These are phyloP conservation scores for Zapus hudsonius DNA, from an alignment of 2,113 vertebrate genomes.

Conservation along the genomic window DNA sequence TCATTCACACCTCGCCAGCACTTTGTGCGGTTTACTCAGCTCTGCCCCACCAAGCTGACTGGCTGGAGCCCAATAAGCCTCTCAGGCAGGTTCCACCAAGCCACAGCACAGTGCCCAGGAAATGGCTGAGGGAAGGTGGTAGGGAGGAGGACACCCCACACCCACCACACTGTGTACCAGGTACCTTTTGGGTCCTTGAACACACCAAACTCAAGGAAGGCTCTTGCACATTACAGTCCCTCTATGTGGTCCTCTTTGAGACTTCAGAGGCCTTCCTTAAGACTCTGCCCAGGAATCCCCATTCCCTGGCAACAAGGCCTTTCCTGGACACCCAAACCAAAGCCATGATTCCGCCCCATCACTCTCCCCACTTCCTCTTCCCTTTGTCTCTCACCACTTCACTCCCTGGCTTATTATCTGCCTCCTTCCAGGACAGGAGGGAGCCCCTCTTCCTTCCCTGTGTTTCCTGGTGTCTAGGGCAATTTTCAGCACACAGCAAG, in stretches of 20 bases:
- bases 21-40: slow-evolving; percentile 49
- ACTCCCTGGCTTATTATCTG: not conserved
- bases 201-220: not conserved
- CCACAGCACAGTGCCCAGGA: not conserved
- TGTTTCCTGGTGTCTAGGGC: not conserved
- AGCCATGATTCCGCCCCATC: not conserved
- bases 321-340: not conserved
- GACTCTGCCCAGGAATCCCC: not conserved
- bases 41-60: not conserved
- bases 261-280: not conserved
- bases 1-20: slow-evolving; percentile 48
- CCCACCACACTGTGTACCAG: not conserved
- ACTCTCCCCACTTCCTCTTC: not conserved
- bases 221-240: not conserved
- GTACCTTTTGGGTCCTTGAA: not conserved
- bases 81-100: not conserved
- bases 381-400: not conserved
- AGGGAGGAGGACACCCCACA: not conserved
- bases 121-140: accelerated
- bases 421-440: not conserved
- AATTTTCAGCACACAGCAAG: not conserved
- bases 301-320: not conserved
- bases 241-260: not conserved
- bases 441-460: not conserved
- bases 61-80: not conserved